These are phyloP conservation scores for Drosophila ambigua DNA, from an alignment of 1,140 invertebrate species.

Conservation along the genomic window DNA sequence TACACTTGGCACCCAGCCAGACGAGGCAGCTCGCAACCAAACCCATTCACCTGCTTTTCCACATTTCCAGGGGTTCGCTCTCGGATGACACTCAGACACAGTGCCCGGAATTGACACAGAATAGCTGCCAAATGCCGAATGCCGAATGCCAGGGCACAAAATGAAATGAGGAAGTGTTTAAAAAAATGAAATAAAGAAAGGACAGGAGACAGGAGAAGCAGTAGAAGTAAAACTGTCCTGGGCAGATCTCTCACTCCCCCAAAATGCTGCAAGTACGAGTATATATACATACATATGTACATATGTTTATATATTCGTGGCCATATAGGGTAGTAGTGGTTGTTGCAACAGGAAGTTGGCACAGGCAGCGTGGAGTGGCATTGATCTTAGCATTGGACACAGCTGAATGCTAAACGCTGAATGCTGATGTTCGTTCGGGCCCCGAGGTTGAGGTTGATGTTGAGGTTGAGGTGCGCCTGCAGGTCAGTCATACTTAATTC, in stretches of 20 bases:
- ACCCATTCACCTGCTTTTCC: conserved; percentile 58
- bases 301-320: conserved; percentile 14
- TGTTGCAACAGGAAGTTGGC: conserved; percentile 71
- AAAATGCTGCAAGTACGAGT: conserved; percentile 28
- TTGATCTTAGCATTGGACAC: conserved; percentile 80
- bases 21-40: conserved; percentile 1
- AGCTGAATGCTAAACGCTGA: conserved; percentile 43
- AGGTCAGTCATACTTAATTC: conserved; percentile 64
- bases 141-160: conserved; percentile 58
- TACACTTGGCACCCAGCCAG: conserved; percentile 78
- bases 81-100: conserved; percentile 71
- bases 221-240: conserved; percentile 30
- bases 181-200: conserved; percentile 37
- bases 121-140: conserved; percentile 73
- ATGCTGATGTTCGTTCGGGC: conserved; percentile 22
- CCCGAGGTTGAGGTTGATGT: conserved; percentile 45
- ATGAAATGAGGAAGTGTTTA: conserved; percentile 79
- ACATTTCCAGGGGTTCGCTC: conserved; percentile 13
- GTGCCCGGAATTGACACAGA: conserved; percentile 78
- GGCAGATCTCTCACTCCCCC: conserved; percentile 13
- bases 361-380: conserved; percentile 61
- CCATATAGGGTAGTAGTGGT: conserved; percentile 72
- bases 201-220: conserved; percentile 4
- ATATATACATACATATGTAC: not conserved
- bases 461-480: conserved; percentile 48